Percentiles rank a stretch among this genome's conserved stretches.
Conservation (phyloP, 2,888 invertebrate species). For the Aproaerema taeniolella region DNA sequence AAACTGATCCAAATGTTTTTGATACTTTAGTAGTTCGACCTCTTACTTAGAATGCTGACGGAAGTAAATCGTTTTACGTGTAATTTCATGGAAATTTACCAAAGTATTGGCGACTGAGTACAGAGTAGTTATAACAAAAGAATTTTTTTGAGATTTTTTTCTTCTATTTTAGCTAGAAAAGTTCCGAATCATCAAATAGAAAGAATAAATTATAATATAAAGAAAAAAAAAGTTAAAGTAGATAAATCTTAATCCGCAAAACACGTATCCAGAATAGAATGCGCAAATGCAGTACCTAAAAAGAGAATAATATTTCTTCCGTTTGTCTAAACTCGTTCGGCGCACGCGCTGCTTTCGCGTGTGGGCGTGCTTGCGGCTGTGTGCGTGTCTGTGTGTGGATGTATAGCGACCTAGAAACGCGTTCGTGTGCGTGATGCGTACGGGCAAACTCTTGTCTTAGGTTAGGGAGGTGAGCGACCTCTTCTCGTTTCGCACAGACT, state of each 20-base stretch:
- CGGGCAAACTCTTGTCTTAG: constrained; percentile 71
- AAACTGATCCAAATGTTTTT: no score
- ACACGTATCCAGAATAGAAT: constrained; percentile 38
- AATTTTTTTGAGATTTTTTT: no score
- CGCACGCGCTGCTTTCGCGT: constrained; percentile 56
- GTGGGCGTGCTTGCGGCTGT: constrained; percentile 42
- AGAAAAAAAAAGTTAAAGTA: background rate
- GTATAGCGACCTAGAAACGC: constrained; percentile 43
- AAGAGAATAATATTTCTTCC: constrained; percentile 75
- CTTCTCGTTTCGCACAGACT: constrained; percentile 63
- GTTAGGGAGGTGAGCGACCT: constrained; percentile 77
- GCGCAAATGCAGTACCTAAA: constrained; percentile 59
- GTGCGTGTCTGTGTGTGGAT: constrained; percentile 35
- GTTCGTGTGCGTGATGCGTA: constrained; percentile 54
- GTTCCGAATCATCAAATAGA: no score
- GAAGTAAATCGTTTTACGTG: no score
- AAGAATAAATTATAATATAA: no score
- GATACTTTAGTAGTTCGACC: no score
- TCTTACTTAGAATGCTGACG: constrained; percentile 5
- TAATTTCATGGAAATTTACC: no score
- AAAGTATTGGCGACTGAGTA: no score
- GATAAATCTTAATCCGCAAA: background rate
- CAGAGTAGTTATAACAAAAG: no score
- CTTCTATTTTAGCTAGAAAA: no score
- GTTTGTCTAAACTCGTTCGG: constrained; percentile 75